Percentiles rank a stretch among this genome's conserved stretches.
These are phyloP conservation scores for Dryococelus australis DNA, from an alignment of 2,888 invertebrate species.

Conservation along the genomic window DNA sequence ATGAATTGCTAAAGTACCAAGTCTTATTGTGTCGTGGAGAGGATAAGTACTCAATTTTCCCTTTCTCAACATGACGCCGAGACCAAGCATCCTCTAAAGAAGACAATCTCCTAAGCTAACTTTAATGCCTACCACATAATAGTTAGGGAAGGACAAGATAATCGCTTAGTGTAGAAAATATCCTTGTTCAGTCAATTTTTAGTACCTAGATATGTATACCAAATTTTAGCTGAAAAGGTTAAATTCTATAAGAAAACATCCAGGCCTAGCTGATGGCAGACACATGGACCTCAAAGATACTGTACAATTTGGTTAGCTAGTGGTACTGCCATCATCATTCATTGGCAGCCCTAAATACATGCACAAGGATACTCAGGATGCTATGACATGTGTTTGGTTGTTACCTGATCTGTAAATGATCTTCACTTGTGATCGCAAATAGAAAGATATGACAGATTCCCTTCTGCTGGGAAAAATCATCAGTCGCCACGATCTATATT, in stretches of 20 bases:
- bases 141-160: background rate
- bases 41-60: background rate
- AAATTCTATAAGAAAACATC: conserved; percentile 41
- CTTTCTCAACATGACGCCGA: conserved; percentile 40
- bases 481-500: conserved; percentile 50
- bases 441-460: conserved; percentile 40
- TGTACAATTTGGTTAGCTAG: conserved; percentile 42
- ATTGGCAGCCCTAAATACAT: conserved; percentile 56
- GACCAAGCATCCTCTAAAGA: conserved; percentile 35
- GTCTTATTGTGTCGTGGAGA: no score
- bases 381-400: conserved; percentile 55
- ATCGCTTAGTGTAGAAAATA: conserved; percentile 42
- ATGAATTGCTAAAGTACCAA: conserved; percentile 43
- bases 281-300: conserved; percentile 49
- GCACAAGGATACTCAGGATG: conserved; percentile 55
- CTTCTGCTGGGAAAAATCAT: conserved; percentile 47
- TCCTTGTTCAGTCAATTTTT: conserved; percentile 50
- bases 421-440: conserved; percentile 54
- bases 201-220: conserved; percentile 26
- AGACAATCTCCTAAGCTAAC: conserved; percentile 28
- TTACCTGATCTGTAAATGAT: conserved; percentile 54
- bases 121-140: no score
- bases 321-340: conserved; percentile 51
- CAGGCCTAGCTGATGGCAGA: conserved; percentile 44
- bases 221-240: conserved; percentile 39